Percentiles rank a stretch among this genome's conserved stretches.
These are phyloP conservation scores for Drosophila parabipectinata DNA, from an alignment of 1,140 invertebrate species.

Conservation along the genomic window DNA sequence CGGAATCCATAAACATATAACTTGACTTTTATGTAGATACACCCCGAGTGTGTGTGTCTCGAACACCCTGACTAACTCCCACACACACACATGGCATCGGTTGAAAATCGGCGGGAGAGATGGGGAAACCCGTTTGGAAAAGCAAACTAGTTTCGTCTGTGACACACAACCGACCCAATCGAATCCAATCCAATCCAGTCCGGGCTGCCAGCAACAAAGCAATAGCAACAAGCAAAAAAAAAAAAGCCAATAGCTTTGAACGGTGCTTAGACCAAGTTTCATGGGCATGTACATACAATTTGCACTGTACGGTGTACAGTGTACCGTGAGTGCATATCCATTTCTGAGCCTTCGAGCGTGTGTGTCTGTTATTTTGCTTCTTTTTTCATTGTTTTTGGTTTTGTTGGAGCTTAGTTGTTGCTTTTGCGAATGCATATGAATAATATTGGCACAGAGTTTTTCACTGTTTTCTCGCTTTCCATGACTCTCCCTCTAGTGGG, in stretches of 20 bases:
- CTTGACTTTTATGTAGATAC: conserved; percentile 30
- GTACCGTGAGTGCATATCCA: conserved; percentile 28
- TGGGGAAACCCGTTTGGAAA: conserved; percentile 63
- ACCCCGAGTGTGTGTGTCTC: not conserved
- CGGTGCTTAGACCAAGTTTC: conserved; percentile 64
- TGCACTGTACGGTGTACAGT: not conserved
- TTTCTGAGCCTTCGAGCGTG: conserved; percentile 9
- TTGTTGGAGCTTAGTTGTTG: not conserved
- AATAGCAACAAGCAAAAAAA: not conserved
- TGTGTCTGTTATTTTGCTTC: not conserved
- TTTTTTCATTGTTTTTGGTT: not conserved
- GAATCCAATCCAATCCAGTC: conserved; percentile 25
- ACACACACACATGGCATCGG: not conserved
- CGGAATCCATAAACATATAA: conserved; percentile 42
- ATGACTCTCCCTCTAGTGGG: not conserved
- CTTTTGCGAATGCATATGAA: conserved; percentile 3
- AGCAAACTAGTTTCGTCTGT: conserved; percentile 62
- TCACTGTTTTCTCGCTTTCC: conserved; percentile 34
- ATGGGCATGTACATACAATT: conserved; percentile 40
- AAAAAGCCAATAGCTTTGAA: conserved; percentile 13
- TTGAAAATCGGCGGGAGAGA: conserved; percentile 9
- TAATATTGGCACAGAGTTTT: conserved; percentile 28
- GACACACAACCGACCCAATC: conserved; percentile 27
- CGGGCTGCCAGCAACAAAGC: not conserved
- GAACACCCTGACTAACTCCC: conserved; percentile 5